A percentile compares a stretch with the other conserved stretches of the same genome.
These are phyloP conservation scores for Meliscaeva auricollis DNA, from an alignment of 2,888 invertebrate genomes.

Conservation along the genomic window DNA sequence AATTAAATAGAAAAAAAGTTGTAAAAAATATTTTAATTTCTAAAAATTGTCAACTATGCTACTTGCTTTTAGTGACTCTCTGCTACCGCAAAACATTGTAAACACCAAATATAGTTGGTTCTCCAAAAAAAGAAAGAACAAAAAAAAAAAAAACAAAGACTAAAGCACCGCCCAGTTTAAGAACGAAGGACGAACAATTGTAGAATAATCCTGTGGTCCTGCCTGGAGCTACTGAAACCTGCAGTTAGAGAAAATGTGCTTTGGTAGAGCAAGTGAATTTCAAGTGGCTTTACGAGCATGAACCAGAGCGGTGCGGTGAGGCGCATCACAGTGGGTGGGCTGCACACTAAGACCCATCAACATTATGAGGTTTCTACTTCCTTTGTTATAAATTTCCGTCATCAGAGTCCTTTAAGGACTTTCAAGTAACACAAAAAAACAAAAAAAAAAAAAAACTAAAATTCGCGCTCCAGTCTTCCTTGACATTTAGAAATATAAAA, in stretches of 20 bases:
- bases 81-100: not conserved
- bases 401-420: conserved; percentile 44
- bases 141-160: too few species aligned
- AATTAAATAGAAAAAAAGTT: too few species aligned
- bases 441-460: not conserved
- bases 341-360: not conserved
- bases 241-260: conserved; percentile 24
- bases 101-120: conserved; percentile 36
- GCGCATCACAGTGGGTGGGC: not conserved
- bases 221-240: not conserved
- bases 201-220: conserved; percentile 15
- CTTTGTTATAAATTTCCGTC: conserved; percentile 57
- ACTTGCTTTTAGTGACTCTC: too few species aligned
- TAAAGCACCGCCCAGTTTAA: not conserved
- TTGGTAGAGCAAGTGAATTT: conserved; percentile 35
- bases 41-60: too few species aligned
- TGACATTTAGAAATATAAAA: conserved; percentile 56
- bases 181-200: conserved; percentile 25
- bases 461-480: conserved; percentile 51
- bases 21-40: too few species aligned
- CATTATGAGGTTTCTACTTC: conserved; percentile 47
- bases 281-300: conserved; percentile 43
- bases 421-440: conserved; percentile 1
- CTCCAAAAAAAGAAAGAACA: not conserved
- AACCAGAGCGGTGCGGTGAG: not conserved